Conservation (phyloP, 2,888 invertebrate genomes). For the Drosophila kanekoi region DNA sequence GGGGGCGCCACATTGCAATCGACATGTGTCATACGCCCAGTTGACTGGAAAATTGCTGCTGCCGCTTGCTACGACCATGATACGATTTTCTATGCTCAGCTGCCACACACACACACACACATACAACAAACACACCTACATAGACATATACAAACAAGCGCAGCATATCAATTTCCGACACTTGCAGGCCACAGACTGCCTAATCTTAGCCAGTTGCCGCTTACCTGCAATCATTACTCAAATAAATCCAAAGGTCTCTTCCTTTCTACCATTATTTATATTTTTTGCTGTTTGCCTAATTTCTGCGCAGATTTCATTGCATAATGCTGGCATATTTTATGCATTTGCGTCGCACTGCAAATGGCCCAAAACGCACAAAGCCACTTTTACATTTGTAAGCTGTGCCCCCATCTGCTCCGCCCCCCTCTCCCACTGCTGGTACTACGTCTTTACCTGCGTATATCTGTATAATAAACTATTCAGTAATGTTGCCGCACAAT, state of each 20-base stretch:
- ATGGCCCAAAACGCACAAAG: constrained; percentile 50
- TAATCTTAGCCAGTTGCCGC: constrained; percentile 23
- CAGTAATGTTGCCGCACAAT: constrained; percentile 65
- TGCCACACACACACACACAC: constrained; percentile 3
- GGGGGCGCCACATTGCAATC: constrained; percentile 59
- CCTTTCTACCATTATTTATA: not conserved
- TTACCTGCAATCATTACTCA: constrained; percentile 46
- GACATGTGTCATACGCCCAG: constrained; percentile 73
- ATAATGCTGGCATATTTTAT: constrained; percentile 57
- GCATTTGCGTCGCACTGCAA: constrained; percentile 47
- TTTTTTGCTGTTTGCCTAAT: constrained; percentile 29
- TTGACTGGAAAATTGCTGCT: constrained; percentile 69
- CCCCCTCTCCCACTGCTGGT: not conserved
- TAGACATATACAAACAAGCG: not conserved
- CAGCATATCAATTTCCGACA: constrained; percentile 67
- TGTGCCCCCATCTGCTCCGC: constrained; percentile 8
- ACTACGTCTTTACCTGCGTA: constrained; percentile 16
- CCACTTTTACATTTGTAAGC: constrained; percentile 56
- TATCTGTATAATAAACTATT: constrained; percentile 68
- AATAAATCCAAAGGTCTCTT: constrained; percentile 28
- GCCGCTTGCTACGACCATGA: constrained; percentile 56
- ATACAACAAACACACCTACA: not conserved
- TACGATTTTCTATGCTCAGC: constrained; percentile 57
- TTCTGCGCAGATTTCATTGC: constrained; percentile 39
- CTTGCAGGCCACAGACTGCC: constrained; percentile 55